Evolutionary conservation across 2,888 invertebrate species (phyloP), one percentile per base, ranked within the genome.

Genomic region (Thymelicus sylvestris): DNA sequence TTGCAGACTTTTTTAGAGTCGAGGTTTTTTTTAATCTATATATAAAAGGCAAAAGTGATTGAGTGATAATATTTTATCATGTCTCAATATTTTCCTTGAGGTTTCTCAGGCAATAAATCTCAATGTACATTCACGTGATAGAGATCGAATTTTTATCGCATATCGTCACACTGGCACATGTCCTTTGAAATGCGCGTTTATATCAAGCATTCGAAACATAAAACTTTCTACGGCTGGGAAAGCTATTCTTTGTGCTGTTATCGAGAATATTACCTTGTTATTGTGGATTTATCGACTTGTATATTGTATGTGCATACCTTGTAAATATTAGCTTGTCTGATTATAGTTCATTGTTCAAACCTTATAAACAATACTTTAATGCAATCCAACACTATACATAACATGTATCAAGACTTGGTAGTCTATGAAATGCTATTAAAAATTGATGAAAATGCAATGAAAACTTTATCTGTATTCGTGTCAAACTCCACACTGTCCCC

Each of bases 161-260:
- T 39, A 66, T 60, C 50, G 47, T 60, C 67, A 67, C 67, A 19
- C 19, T 19, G 19, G 2, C 19, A 67, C 15, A 47, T 44, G 10
- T 61, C 67, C 61, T 52, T 64, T 68, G 62, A 55, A 62, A 62
- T 62, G 62, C 68, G 55, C 68, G 62, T 55, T 61, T 61, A 55
- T 62, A 55, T 31, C 62, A 55, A 24, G 62, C 55, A 62, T 31
- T 15, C 67, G 12, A 31, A 24, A 38, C 62, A 63, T 62, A 61
- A 67, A 68, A 69, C 59, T 69, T 64, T 69, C 44, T 61, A 64
- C 15, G 19, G 1, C 39, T 31, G 47, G 47, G 59, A 59, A 47
- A 47, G 57, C 63, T 57, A 62, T 69, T 69, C 57, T 69, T 69
- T 59, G 64, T 47, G 59, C n/a, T 69, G 69, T 69, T 69, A 69